phyloP scores from a whole-genome alignment of 1,140 invertebrate genomes.

The Eriocheir sinensis region DNA sequence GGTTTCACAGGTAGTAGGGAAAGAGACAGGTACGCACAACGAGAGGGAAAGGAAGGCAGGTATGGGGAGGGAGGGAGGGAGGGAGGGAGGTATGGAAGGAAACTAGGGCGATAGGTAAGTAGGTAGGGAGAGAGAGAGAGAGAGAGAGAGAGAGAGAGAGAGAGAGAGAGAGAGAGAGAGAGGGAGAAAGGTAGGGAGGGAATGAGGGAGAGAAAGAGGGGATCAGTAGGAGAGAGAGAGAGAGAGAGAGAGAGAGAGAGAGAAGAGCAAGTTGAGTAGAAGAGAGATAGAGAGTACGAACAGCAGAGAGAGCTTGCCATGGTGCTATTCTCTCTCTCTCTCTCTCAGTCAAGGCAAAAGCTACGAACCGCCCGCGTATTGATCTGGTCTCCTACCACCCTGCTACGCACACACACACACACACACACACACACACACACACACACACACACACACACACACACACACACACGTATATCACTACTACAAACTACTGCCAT shows the following conservation, averaged over 20 bases:
- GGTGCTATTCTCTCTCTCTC: constrained; percentile 2
- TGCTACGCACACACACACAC: constrained; percentile 37
- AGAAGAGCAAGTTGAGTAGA: neutral
- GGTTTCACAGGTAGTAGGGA: neutral
- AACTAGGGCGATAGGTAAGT: neutral
- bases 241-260: neutral
- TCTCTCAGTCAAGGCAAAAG: constrained; percentile 16
- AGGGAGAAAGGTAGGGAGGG: neutral
- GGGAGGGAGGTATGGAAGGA: neutral
- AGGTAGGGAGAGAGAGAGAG: neutral
- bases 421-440: constrained; percentile 40
- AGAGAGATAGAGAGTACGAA: no score
- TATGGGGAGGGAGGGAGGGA: neutral
- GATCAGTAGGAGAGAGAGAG: neutral
- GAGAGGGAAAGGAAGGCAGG: neutral
- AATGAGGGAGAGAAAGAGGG: no score
- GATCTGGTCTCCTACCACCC: constrained; percentile 13
- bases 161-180: constrained; percentile 41
- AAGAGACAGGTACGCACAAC: neutral
- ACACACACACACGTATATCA: constrained; percentile 42
- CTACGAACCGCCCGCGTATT: constrained; percentile 2
- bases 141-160: constrained; percentile 35
- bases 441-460: constrained; percentile 41
- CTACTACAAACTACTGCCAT: neutral
- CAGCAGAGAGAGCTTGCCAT: neutral